phyloP scores from a whole-genome alignment of 2,888 invertebrate genomes.

The Xestia sexstrigata region DNA sequence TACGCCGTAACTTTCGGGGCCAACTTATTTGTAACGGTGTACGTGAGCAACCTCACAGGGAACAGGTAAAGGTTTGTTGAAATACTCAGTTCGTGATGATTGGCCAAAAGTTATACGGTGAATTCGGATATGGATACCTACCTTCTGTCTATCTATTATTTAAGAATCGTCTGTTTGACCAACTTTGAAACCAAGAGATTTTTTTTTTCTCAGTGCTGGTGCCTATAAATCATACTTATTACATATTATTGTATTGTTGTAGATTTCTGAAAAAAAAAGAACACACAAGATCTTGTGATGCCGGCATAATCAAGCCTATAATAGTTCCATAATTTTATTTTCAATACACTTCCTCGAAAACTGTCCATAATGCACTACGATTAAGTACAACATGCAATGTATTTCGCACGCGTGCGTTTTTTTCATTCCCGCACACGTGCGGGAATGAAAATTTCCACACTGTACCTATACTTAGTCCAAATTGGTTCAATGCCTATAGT shows the following conservation, averaged over 20 bases:
- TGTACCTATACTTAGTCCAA: too few species aligned
- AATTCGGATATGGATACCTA: slow-evolving; percentile 7
- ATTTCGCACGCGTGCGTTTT: too few species aligned
- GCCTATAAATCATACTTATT: neutral
- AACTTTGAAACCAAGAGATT: neutral
- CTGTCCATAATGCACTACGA: too few species aligned
- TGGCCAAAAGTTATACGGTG: slow-evolving; percentile 29
- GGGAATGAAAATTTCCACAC: too few species aligned
- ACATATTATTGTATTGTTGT: neutral
- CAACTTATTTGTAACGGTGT: slow-evolving; percentile 66
- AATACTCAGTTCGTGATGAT: slow-evolving; percentile 49
- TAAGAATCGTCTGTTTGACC: slow-evolving; percentile 1
- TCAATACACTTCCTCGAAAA: too few species aligned
- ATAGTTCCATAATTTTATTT: neutral
- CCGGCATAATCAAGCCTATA: too few species aligned
- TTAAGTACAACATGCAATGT: too few species aligned
- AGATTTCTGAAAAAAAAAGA: neutral
- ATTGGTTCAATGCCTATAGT: too few species aligned
- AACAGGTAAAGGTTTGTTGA: slow-evolving; percentile 57
- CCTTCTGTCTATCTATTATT: slow-evolving; percentile 26
- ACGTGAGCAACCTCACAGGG: slow-evolving; percentile 61
- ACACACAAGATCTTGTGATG: neutral
- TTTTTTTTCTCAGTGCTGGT: neutral
- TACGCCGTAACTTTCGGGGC: slow-evolving; percentile 63
- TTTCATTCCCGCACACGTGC: too few species aligned